A percentile compares a stretch with the other conserved stretches of the same genome.
Conservation (phyloP, 2,888 invertebrate genomes). For the Melitaea athalia region DNA sequence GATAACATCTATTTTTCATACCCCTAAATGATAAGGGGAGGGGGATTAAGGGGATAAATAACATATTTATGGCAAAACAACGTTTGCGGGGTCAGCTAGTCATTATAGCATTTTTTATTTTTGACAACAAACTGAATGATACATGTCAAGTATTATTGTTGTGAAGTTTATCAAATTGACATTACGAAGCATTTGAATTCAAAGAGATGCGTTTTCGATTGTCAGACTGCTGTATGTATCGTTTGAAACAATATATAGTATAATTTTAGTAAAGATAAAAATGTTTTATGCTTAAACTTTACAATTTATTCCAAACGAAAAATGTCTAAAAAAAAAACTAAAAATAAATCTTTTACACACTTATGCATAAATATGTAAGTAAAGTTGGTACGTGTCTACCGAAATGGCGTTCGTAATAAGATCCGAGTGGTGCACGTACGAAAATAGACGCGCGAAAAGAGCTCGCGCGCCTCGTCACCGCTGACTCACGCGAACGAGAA, state of each 20-base stretch:
- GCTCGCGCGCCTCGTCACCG: conserved; percentile 48
- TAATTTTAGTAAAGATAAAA: no score
- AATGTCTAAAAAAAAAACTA: background rate
- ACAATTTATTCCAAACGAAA: background rate
- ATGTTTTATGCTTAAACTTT: no score
- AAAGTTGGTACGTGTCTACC: conserved; percentile 50
- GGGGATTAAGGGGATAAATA: no score
- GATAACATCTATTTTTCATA: no score
- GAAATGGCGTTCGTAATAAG: conserved; percentile 74
- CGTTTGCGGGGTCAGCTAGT: no score
- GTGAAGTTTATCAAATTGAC: no score
- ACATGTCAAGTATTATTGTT: background rate
- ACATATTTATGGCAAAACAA: no score
- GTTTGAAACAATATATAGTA: background rate
- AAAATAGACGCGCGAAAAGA: conserved; percentile 47
- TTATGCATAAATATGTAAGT: conserved; percentile 17
- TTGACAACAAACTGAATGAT: background rate
- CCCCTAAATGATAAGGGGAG: no score
- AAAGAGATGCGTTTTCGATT: background rate
- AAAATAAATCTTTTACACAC: background rate
- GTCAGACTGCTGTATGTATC: background rate
- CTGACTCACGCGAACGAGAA: conserved; percentile 44
- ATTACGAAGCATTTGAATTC: no score
- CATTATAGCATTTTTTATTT: background rate
- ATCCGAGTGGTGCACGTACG: conserved; percentile 59